Evolutionary conservation across 2,888 invertebrate species (phyloP).

Genomic region (Lypha dubia): DNA sequence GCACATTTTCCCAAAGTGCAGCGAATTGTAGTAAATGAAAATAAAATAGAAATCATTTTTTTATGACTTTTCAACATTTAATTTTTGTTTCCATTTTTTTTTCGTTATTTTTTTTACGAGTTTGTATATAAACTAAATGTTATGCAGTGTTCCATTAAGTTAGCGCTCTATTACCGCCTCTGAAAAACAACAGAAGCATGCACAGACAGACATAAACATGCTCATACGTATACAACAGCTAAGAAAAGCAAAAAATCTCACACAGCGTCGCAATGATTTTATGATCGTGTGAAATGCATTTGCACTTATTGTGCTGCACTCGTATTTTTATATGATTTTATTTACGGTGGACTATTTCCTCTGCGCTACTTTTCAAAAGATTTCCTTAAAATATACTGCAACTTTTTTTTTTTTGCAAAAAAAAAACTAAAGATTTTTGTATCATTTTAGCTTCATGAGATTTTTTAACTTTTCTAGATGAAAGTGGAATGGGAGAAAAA

Average conservation of each 20-base stretch:
- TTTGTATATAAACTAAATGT: slow-evolving; percentile 62
- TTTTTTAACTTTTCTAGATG: slow-evolving; percentile 1
- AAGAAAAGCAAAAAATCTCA: neutral
- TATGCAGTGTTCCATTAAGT: slow-evolving; percentile 67
- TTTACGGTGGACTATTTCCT: slow-evolving; percentile 61
- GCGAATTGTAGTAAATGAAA: slow-evolving; percentile 54
- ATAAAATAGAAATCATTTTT: slow-evolving; percentile 69
- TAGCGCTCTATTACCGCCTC: slow-evolving; percentile 32
- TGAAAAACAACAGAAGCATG: neutral
- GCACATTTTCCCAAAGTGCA: slow-evolving; percentile 59
- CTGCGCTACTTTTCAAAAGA: slow-evolving; percentile 58
- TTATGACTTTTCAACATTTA: slow-evolving; percentile 67
- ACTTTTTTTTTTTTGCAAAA: slow-evolving; percentile 21
- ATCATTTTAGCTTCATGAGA: slow-evolving; percentile 53
- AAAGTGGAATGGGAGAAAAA: neutral
- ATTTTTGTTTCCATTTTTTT: slow-evolving; percentile 29
- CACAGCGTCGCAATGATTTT: slow-evolving; percentile 18
- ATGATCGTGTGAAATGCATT: slow-evolving; percentile 47
- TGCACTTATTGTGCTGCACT: slow-evolving; percentile 3
- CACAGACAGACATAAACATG: no score
- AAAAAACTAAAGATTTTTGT: slow-evolving; percentile 41
- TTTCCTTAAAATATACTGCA: slow-evolving; percentile 59
- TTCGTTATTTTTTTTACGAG: slow-evolving; percentile 51
- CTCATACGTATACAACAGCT: neutral
- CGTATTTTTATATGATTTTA: slow-evolving; percentile 46